phyloP scores from a whole-genome alignment of 2,888 invertebrate species.

The Kuschelorhynchus macadamiae region DNA sequence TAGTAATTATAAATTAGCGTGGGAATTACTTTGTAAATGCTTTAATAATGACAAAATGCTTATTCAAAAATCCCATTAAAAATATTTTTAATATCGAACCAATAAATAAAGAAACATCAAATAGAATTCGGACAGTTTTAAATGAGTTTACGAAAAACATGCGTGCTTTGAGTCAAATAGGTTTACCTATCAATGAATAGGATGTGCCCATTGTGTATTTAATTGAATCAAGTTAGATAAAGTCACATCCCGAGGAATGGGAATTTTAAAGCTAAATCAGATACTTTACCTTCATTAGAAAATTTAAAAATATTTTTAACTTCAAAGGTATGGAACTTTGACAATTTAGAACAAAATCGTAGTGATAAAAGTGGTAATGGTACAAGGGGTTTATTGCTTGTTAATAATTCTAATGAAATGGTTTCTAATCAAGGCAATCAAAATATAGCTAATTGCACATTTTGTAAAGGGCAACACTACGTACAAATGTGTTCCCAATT shows the following conservation, averaged over 20 bases:
- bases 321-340: slow-evolving; percentile 29
- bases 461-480: slow-evolving; percentile 38
- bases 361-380: slow-evolving; percentile 30
- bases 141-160: slow-evolving; percentile 44
- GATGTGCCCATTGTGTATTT: slow-evolving; percentile 40
- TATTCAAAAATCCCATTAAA: slow-evolving; percentile 40
- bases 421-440: no score
- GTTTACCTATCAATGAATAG: slow-evolving; percentile 18
- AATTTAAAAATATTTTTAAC: slow-evolving; percentile 36
- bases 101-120: slow-evolving; percentile 43
- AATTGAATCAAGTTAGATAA: slow-evolving; percentile 36
- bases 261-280: slow-evolving; percentile 21
- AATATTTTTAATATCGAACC: slow-evolving; percentile 36
- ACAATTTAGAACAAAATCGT: slow-evolving; percentile 31
- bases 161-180: slow-evolving; percentile 19
- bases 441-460: no score
- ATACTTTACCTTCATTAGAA: slow-evolving; percentile 21
- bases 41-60: slow-evolving; percentile 41
- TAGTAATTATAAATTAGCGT: slow-evolving; percentile 36
- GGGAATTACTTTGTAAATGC: slow-evolving; percentile 33
- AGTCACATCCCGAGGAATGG: slow-evolving; percentile 37
- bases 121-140: slow-evolving; percentile 6
- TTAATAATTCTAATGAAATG: no score
- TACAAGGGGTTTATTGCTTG: no score
- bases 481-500: slow-evolving; percentile 32